Base-by-base conservation (phyloP, 2,888 invertebrate genomes). In the Melieria omissa region DNA sequence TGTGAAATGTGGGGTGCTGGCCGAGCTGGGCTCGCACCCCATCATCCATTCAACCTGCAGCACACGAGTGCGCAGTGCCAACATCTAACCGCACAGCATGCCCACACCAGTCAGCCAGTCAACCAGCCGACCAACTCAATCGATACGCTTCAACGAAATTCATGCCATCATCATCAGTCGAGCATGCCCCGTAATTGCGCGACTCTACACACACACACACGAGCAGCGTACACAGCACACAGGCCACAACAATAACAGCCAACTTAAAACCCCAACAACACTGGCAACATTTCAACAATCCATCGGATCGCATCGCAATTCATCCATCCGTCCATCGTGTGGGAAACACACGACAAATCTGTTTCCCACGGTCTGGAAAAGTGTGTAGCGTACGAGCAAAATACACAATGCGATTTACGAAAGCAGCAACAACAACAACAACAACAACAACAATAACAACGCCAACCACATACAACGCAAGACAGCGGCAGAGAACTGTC, bases 271-370 rank as follows among this genome's bases (percentile, higher is more conserved):
- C 65, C 70, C 67, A 70, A 74, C 70, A 71, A 70, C 65, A 74
- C 72, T 67, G 67, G 65, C 72, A 75, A 54, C 73, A 70, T 75
- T 77, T 76, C 70, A 78, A 75, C 77, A 76, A 78, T 77, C 75
- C 78, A 79, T 75, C 75, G 76, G 75, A 78, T 75, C 76, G 74
- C 76, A 83, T 82, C 85, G 83, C 84, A 85, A 85, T 84, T 82
- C 85, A 85, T 82, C 84, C 85, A 85, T 85, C 84, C 84, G 84
- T 84, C 84, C 85, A 85, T 85, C 86, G 87, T 87, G 86, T 86
- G 86, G 87, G 87, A 86, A 86, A 86, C 86, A 85, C 85, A 86
- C 84, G 86, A 84, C 84, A 82, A 85, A 87, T 86, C 84, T 86
- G 85, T 87, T 86, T 86, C 86, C 86, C 86, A 86, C 86, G 86